These are phyloP conservation scores for Malurus alboscapulatus DNA, from an alignment of 2,113 vertebrate species.

Conservation along the genomic window DNA sequence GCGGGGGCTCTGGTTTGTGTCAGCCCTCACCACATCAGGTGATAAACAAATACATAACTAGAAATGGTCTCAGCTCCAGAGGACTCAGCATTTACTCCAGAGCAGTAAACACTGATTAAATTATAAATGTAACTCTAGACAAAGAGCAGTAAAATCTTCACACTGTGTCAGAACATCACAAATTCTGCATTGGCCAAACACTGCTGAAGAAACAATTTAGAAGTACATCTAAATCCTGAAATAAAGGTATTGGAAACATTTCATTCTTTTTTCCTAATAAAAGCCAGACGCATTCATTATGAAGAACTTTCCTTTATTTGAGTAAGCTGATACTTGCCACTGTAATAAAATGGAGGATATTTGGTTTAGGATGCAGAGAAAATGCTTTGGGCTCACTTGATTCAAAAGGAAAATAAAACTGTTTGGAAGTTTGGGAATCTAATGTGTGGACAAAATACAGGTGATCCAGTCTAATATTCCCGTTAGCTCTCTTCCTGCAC, in stretches of 20 bases:
- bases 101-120: not conserved
- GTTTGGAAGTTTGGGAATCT: not conserved
- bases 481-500: not conserved
- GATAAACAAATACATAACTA: not conserved
- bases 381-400: not conserved
- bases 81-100: not conserved
- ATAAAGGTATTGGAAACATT: not conserved
- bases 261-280: not conserved
- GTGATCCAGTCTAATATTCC: not conserved
- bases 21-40: not conserved
- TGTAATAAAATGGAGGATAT: not conserved
- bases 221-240: not conserved
- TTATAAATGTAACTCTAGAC: not conserved
- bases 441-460: not conserved
- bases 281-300: not conserved
- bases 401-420: not conserved
- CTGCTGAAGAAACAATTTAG: not conserved
- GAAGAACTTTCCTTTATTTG: not conserved
- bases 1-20: not conserved
- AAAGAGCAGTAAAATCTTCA: not conserved
- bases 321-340: not conserved
- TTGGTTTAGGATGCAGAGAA: not conserved
- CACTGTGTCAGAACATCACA: not conserved
- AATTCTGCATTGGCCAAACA: not conserved
- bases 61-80: not conserved